Base-by-base conservation (phyloP, 2,888 invertebrate species). In the Encarsia formosa region DNA sequence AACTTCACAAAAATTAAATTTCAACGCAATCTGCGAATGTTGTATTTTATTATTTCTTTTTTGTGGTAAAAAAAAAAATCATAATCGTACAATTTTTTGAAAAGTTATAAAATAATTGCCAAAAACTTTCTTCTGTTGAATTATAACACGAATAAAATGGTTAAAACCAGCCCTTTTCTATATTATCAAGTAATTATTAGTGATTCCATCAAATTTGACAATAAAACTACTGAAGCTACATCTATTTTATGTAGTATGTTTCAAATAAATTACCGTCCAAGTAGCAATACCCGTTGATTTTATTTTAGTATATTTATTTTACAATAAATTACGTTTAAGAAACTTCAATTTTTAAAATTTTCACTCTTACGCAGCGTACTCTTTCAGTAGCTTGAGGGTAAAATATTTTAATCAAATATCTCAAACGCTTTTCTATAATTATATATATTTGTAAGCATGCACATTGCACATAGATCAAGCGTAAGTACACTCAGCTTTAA, bases 191-290 rank as follows among this genome's bases (percentile, higher is more conserved):
- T 63, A 57, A 59, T 49, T 57, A 60, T 66, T 65, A 63, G 62
- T 60, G 61, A 61, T 63, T 56, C 59, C 60, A 54, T 58, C 60
- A 60, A 58, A 58, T 58, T 59, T 64, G 59, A 59, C 55, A 56
- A 64, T 63, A 60, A 57, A 62, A 57, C 57, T 58, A 62, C 61
- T 59, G 51, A 54, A 57, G 57, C 59, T 61, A 62, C 59, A 59
- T 61, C 56, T 59, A 62, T 54, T 65, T 64, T 66, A 67, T n/a
- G n/a, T n/a, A n/a, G n/a, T n/a, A n/a, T 65, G 51, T 63, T 67
- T 68, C 67, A 67, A 60, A 59, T 63, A 64, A 65, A 60, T 62
- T 59, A 60, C 54, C 62, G 60, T 59, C 54, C 52, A 54, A 54
- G 51, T 45, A 56, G 55, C 50, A 49, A 57, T 59, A 54, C 52